Conservation (phyloP, 1,140 invertebrate genomes). For the Bombus sylvicola region DNA sequence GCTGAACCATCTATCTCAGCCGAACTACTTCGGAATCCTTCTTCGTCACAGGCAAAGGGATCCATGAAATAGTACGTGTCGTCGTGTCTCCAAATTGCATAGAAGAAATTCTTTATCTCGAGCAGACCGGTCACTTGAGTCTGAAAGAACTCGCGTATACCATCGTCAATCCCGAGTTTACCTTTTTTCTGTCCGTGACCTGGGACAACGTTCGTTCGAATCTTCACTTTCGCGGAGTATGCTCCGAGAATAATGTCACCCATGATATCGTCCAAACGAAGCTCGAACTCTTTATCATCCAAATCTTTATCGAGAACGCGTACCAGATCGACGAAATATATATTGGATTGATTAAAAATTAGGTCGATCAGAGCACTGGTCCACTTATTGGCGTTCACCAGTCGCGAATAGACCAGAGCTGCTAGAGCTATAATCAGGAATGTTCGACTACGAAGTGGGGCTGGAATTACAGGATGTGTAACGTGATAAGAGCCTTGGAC, state of each 20-base stretch:
- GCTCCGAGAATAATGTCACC: constrained; percentile 78
- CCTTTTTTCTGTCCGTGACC: constrained; percentile 69
- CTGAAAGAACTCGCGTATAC: constrained; percentile 72
- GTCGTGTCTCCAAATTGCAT: constrained; percentile 77
- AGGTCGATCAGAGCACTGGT: constrained; percentile 73
- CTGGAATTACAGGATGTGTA: constrained; percentile 61
- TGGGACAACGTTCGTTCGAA: constrained; percentile 72
- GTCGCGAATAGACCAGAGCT: constrained; percentile 74
- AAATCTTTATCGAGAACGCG: constrained; percentile 72
- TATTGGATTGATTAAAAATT: constrained; percentile 79
- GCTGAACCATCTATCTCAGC: constrained; percentile 32
- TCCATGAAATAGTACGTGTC: constrained; percentile 77
- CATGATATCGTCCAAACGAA: constrained; percentile 72
- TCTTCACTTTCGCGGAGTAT: constrained; percentile 77
- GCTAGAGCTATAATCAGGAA: constrained; percentile 74
- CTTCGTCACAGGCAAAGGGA: constrained; percentile 76
- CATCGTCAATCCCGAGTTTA: constrained; percentile 65
- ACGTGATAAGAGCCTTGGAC: constrained; percentile 76
- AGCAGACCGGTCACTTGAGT: constrained; percentile 63
- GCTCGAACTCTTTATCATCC: constrained; percentile 67
- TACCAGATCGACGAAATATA: constrained; percentile 76
- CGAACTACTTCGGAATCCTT: constrained; percentile 71
- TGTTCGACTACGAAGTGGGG: constrained; percentile 66
- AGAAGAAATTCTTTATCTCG: constrained; percentile 75
- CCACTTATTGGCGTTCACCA: constrained; percentile 77